Percentiles rank a stretch among this genome's conserved stretches.
These are phyloP conservation scores for Lacerta bilineata DNA, from an alignment of 2,797 vertebrate genomes.

Conservation along the genomic window DNA sequence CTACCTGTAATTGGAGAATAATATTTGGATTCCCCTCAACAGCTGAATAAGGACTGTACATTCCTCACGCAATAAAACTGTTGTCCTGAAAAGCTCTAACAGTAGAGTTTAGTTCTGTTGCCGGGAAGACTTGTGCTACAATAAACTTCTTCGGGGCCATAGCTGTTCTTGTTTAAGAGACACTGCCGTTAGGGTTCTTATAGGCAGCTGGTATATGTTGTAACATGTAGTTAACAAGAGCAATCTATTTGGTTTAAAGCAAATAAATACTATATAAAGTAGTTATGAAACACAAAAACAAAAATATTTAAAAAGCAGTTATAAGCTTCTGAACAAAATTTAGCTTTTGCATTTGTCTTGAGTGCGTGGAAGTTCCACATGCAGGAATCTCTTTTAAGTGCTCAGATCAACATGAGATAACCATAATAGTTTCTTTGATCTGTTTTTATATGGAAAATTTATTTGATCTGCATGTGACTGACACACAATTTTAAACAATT, in stretches of 20 bases:
- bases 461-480: not conserved
- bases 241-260: not conserved
- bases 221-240: not conserved
- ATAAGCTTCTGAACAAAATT: slow-evolving; percentile 9
- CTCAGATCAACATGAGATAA: slow-evolving; percentile 3
- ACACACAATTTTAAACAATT: not conserved
- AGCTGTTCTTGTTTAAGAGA: not conserved
- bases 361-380: slow-evolving; percentile 13
- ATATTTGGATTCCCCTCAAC: slow-evolving; percentile 2
- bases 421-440: not conserved
- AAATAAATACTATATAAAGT: not conserved
- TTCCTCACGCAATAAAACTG: slow-evolving; percentile 14
- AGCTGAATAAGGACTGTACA: not conserved
- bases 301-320: not conserved
- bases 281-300: not conserved
- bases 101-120: not conserved
- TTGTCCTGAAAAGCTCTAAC: slow-evolving; percentile 3
- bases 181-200: not conserved
- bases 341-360: not conserved
- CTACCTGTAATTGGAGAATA: not conserved
- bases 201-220: not conserved
- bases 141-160: not conserved
- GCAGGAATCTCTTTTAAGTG: not conserved
- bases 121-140: not conserved
- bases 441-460: slow-evolving; percentile 8